Conservation (phyloP, 1,140 invertebrate species). For the Penaeus indicus region DNA sequence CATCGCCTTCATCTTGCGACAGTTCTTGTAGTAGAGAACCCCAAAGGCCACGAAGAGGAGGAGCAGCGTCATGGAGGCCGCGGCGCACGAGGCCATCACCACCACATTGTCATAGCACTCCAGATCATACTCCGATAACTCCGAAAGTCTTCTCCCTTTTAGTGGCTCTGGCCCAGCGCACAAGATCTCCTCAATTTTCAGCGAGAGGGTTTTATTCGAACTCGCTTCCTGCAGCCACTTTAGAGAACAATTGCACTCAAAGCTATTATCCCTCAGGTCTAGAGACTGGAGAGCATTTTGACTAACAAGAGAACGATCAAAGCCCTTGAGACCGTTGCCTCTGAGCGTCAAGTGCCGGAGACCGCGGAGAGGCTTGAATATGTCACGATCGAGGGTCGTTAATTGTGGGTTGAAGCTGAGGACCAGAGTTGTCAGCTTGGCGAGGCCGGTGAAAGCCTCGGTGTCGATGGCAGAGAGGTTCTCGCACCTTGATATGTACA, state of each 20-base stretch:
- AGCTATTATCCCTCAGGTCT: conserved; percentile 64
- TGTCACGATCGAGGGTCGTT: conserved; percentile 51
- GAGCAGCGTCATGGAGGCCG: conserved; percentile 57
- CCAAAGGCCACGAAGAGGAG: conserved; percentile 56
- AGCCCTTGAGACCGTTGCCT: conserved; percentile 59
- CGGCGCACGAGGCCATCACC: conserved; percentile 60
- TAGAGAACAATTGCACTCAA: conserved; percentile 62
- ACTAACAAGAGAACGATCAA: conserved; percentile 60
- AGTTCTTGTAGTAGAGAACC: conserved; percentile 65
- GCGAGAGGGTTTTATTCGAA: conserved; percentile 53
- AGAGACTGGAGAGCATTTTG: conserved; percentile 56
- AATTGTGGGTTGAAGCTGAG: conserved; percentile 64
- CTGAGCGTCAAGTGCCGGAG: conserved; percentile 60
- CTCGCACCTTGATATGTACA: conserved; percentile 64
- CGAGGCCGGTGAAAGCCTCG: conserved; percentile 57
- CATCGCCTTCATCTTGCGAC: conserved; percentile 65
- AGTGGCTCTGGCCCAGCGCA: conserved; percentile 59
- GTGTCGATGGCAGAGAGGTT: conserved; percentile 59
- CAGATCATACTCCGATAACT: conserved; percentile 65
- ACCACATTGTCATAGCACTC: conserved; percentile 64
- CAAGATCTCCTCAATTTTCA: conserved; percentile 65
- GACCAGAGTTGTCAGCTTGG: conserved; percentile 54
- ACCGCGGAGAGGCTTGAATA: conserved; percentile 55
- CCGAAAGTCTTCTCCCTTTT: conserved; percentile 56
- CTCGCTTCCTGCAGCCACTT: conserved; percentile 64